These are phyloP conservation scores for Macrosoma leucophasiata DNA, from an alignment of 2,888 invertebrate species.

Conservation along the genomic window DNA sequence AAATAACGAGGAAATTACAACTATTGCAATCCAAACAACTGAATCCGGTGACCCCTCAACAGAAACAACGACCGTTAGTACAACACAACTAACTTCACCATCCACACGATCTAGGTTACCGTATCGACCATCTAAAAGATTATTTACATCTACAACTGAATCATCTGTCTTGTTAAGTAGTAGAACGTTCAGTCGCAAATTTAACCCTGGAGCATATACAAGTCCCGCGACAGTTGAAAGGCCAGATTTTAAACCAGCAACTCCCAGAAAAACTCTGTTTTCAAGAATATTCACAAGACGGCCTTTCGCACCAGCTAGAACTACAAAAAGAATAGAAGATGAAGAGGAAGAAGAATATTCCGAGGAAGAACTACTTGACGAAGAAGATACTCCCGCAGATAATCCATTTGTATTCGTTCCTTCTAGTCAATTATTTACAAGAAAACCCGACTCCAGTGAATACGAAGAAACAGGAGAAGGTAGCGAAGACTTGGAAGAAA, in stretches of 20 bases:
- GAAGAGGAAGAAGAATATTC: slow-evolving; percentile 56
- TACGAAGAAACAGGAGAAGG: slow-evolving; percentile 31
- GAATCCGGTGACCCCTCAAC: slow-evolving; percentile 1
- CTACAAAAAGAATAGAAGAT: slow-evolving; percentile 49
- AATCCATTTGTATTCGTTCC: slow-evolving; percentile 62
- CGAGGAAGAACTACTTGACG: slow-evolving; percentile 46
- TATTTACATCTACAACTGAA: slow-evolving; percentile 63
- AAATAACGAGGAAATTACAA: background rate
- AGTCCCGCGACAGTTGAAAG: slow-evolving; percentile 57
- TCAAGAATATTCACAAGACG: slow-evolving; percentile 53
- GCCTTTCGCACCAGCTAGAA: slow-evolving; percentile 57
- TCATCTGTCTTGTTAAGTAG: slow-evolving; percentile 48
- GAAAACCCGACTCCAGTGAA: slow-evolving; percentile 45
- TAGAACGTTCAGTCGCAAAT: slow-evolving; percentile 66
- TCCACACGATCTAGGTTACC: slow-evolving; percentile 50
- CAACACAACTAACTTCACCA: slow-evolving; percentile 37
- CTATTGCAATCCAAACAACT: slow-evolving; percentile 1
- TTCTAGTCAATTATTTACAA: slow-evolving; percentile 56
- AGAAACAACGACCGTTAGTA: slow-evolving; percentile 48
- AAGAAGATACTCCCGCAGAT: slow-evolving; percentile 59
- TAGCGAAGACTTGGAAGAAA: slow-evolving; percentile 31
- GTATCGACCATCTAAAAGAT: slow-evolving; percentile 56
- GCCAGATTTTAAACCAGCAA: slow-evolving; percentile 41
- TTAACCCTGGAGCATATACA: slow-evolving; percentile 63
- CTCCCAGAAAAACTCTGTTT: slow-evolving; percentile 52